These are phyloP conservation scores for Paracanthobrama guichenoti DNA, from an alignment of 2,113 vertebrate species.

Conservation along the genomic window DNA sequence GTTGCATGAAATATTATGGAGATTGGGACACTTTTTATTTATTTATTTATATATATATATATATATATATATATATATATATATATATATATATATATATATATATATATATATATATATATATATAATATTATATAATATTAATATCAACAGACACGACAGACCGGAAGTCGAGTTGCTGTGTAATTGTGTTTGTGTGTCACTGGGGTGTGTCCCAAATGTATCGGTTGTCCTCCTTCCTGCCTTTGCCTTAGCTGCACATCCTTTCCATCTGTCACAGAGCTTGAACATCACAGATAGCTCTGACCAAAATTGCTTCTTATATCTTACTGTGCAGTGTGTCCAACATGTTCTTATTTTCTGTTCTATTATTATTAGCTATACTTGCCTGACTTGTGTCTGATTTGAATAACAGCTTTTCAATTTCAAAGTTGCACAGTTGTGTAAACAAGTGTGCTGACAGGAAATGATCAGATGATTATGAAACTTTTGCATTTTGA, in stretches of 20 bases:
- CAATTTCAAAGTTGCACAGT: constrained; percentile 4
- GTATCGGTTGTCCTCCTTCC: constrained; percentile 31
- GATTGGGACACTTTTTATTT: too few relatives aligned
- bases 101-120: too few relatives aligned
- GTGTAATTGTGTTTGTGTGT: constrained; percentile 23
- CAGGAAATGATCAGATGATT: background rate
- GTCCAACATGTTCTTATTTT: background rate
- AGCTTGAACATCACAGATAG: constrained; percentile 14
- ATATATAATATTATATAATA: too few relatives aligned
- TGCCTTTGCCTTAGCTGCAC: constrained; percentile 3
- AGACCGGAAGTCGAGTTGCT: constrained; percentile 33
- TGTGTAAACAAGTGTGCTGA: background rate
- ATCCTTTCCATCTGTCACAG: constrained; percentile 36
- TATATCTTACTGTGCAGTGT: background rate
- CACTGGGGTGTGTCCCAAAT: background rate
- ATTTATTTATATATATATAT: too few relatives aligned
- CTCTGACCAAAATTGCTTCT: background rate
- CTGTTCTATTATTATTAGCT: background rate
- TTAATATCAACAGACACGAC: constrained; percentile 37
- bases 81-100: too few relatives aligned
- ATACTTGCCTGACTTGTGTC: background rate
- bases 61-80: too few relatives aligned
- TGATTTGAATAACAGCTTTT: constrained; percentile 15
- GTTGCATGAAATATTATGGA: too few relatives aligned
- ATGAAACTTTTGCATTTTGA: background rate